phyloP scores from a whole-genome alignment of 1,140 invertebrate genomes.

The Aradophagus sp. region DNA sequence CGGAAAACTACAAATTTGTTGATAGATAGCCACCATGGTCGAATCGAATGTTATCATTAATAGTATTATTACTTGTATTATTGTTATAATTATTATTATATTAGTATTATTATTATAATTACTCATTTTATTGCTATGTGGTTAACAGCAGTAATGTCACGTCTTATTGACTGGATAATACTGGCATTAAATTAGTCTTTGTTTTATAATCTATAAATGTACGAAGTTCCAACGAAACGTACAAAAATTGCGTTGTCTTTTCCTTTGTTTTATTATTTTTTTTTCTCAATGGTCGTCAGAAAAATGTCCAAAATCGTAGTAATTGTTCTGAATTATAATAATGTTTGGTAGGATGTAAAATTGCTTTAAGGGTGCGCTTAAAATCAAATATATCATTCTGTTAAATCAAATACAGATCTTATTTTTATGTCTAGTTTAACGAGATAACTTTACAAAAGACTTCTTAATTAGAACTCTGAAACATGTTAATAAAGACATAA shows the following conservation, averaged over 20 bases:
- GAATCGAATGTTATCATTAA: slow-evolving; percentile 56
- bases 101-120: slow-evolving; percentile 31
- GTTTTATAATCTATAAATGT: slow-evolving; percentile 43
- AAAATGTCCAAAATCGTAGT: no score
- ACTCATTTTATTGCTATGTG: slow-evolving; percentile 52
- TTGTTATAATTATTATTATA: slow-evolving; percentile 31
- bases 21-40: slow-evolving; percentile 66
- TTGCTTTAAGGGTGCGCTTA: no score
- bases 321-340: no score
- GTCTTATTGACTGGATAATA: slow-evolving; percentile 66
- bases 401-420: no score
- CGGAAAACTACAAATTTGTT: slow-evolving; percentile 36
- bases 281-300: no score
- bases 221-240: slow-evolving; percentile 37
- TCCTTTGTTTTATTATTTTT: background rate
- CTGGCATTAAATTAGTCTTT: slow-evolving; percentile 63
- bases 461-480: no score
- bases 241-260: slow-evolving; percentile 25
- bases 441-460: no score
- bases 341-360: no score
- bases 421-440: no score
- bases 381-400: no score
- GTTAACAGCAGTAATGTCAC: slow-evolving; percentile 59
- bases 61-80: slow-evolving; percentile 22
- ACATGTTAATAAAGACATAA: no score